Conservation (phyloP, 2,888 invertebrate species). For the Stenichneumon culpator region DNA sequence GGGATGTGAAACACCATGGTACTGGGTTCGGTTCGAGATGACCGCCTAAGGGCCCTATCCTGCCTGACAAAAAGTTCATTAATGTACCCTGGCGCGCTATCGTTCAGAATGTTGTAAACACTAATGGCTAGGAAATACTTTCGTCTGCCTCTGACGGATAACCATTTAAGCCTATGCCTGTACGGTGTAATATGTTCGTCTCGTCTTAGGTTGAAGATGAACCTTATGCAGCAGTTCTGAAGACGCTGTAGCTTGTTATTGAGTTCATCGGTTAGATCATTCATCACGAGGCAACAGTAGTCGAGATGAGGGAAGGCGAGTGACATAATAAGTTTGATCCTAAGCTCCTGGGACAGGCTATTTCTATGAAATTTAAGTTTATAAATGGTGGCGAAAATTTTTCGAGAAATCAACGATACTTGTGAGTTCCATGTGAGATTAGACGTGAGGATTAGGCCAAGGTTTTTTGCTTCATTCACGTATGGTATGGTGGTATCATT, state of each 20-base stretch:
- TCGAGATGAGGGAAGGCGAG: conserved; percentile 38
- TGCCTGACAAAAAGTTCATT: not conserved
- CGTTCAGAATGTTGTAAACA: not conserved
- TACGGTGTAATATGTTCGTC: too few species aligned
- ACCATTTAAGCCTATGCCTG: conserved; percentile 38
- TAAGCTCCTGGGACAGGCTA: not conserved
- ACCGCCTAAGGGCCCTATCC: not conserved
- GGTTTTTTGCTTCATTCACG: conserved; percentile 3
- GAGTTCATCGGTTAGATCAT: not conserved
- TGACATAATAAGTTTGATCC: conserved; percentile 11
- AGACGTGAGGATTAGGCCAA: conserved; percentile 7
- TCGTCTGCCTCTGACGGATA: not conserved
- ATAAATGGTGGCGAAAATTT: conserved; percentile 16
- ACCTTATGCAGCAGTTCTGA: conserved; percentile 16
- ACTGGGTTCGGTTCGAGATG: not conserved
- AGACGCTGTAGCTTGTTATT: conserved; percentile 45
- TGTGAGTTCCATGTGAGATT: conserved; percentile 43
- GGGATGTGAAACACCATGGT: not conserved
- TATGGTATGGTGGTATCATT: not conserved
- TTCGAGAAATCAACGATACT: not conserved
- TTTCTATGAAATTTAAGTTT: conserved; percentile 41
- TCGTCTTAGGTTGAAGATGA: conserved; percentile 18
- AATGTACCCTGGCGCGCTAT: not conserved
- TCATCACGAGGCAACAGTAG: conserved; percentile 45
- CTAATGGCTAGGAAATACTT: not conserved